Base-by-base conservation (phyloP, 2,888 invertebrate species). In the Chymomyza caudatula region DNA sequence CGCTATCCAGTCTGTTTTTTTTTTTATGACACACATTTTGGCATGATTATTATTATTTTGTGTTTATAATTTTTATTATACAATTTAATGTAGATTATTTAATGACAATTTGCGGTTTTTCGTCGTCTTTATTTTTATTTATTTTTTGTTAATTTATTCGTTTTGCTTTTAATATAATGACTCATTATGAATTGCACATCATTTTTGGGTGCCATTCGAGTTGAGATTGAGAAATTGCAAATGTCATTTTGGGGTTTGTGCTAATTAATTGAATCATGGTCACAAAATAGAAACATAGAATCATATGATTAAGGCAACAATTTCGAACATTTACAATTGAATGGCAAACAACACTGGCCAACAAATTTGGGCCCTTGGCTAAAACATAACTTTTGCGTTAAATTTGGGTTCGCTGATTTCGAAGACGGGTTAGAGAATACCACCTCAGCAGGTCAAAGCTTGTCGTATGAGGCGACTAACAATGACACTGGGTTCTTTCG, bases 1-100 rank as follows among this genome's bases (percentile, higher is more conserved):
- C 25, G 23, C 53, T 25, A 23, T 22, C 17, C 53, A 23, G 53
- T 25, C 25, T 37, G 29, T 13, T 37, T 37, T 37, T 37, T 37
- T 37, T 37, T 8, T 29, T 4, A 53, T 53, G 53, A 53, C 53
- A 53, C 53, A 53, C 53, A 53, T 51, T 17, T 51, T 51, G 29
- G 29, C 29, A 4, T 37, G 29, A 37, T 37, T 37, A 51, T 19
- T 19, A 51, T 51, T 51, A 51, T 51, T 51, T 51, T 51, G 17
- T 20, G 17, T 51, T 17, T 20, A 51, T 51, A 15, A 17, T 47
- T 47, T 17, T 47, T 44, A 47, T 47, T 47, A 17, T 47, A 47
- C 19, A 17, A 47, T 47, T 47, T 47, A 17, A 47, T 47, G 19
- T 47, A 47, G 19, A n/a, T 47, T 47, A 17, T 47, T 51, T 51